Conservation (phyloP, 2,888 invertebrate species). For the Hypomecis punctinalis region DNA sequence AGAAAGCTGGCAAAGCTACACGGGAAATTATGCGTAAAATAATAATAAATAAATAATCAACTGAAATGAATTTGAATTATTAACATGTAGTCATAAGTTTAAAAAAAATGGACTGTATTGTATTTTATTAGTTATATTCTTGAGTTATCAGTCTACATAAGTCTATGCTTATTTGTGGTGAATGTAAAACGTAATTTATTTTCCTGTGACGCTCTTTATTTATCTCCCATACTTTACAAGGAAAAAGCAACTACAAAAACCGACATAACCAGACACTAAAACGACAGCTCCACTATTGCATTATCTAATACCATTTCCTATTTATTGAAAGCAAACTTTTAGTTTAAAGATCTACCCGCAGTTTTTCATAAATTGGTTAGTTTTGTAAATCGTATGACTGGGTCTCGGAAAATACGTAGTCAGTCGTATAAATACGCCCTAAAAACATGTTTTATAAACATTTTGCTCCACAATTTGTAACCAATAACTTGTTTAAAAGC, state of each 20-base stretch:
- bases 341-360: background rate
- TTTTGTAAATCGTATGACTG: background rate
- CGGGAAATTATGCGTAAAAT: too few relatives aligned
- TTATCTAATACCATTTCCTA: background rate
- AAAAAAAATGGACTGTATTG: too few relatives aligned
- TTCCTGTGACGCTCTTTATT: slow-evolving; percentile 2
- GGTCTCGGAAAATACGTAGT: background rate
- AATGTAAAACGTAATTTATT: background rate
- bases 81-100: too few relatives aligned
- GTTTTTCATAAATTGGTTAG: background rate
- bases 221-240: background rate
- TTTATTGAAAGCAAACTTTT: background rate
- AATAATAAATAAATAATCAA: too few relatives aligned
- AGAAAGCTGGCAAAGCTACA: too few relatives aligned
- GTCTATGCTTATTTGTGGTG: too few relatives aligned
- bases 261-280: background rate
- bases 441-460: background rate
- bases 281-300: background rate
- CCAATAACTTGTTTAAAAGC: background rate
- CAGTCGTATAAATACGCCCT: background rate
- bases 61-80: too few relatives aligned
- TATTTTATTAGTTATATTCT: too few relatives aligned
- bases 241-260: background rate
- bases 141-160: too few relatives aligned
- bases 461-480: background rate